Evolutionary conservation across 1,140 invertebrate species (phyloP).

Genomic region (Tetragnatha versicolor): DNA sequence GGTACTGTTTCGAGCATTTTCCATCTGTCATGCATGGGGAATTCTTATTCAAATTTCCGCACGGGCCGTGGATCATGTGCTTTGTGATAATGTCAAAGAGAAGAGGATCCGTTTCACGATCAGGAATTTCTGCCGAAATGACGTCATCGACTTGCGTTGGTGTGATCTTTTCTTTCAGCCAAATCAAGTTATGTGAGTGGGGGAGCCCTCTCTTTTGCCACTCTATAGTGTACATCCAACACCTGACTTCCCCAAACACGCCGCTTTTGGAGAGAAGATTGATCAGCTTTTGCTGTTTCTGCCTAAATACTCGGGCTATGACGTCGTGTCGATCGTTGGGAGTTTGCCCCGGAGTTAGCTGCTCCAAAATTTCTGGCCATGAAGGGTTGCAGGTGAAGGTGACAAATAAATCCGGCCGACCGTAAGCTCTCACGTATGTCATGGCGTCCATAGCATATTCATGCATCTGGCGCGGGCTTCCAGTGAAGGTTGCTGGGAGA

Average conservation of each 20-base stretch:
- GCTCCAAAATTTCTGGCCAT: constrained; percentile 65
- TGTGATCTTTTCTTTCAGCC: constrained; percentile 28
- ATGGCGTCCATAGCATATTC: not conserved
- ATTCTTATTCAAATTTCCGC: constrained; percentile 56
- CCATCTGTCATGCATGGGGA: too few relatives aligned
- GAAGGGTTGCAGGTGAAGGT: constrained; percentile 66
- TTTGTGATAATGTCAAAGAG: constrained; percentile 62
- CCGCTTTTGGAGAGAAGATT: constrained; percentile 55
- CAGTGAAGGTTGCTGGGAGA: too few relatives aligned
- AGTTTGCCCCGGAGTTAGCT: constrained; percentile 59
- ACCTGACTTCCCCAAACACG: constrained; percentile 23
- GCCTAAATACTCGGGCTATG: constrained; percentile 62
- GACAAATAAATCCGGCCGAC: constrained; percentile 64
- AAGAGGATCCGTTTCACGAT: constrained; percentile 62
- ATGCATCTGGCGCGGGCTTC: too few relatives aligned
- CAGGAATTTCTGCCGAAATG: constrained; percentile 57
- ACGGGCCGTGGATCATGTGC: constrained; percentile 63
- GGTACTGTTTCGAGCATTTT: too few relatives aligned
- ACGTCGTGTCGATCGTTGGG: constrained; percentile 62
- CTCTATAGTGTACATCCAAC: constrained; percentile 61
- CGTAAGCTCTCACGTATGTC: constrained; percentile 60
- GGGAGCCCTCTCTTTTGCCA: constrained; percentile 66
- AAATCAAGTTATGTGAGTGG: constrained; percentile 63
- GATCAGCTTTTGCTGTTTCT: constrained; percentile 61
- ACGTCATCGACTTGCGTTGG: constrained; percentile 13